phyloP scores from a whole-genome alignment of 2,888 invertebrate genomes.

The Cryptus viduatorius region DNA sequence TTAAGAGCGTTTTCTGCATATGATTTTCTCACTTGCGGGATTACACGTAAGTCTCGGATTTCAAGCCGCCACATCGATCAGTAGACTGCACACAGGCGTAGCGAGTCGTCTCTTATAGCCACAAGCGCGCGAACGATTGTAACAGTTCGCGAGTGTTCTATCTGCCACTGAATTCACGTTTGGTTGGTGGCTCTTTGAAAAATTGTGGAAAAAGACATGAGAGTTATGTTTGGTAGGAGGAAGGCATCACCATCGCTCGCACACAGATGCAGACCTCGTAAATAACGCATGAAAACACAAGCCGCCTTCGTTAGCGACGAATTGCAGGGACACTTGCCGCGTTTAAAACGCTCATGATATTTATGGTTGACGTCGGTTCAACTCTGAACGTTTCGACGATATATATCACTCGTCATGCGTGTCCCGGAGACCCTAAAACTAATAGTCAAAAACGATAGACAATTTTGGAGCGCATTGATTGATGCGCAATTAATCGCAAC shows the following conservation, averaged over 20 bases:
- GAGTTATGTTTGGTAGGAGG: background rate
- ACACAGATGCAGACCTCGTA: constrained; percentile 24
- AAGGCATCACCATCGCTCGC: background rate
- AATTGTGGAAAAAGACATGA: constrained; percentile 21
- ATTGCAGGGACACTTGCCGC: constrained; percentile 43
- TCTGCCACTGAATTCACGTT: background rate
- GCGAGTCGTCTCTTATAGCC: constrained; percentile 6
- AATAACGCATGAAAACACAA: constrained; percentile 48
- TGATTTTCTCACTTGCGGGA: background rate
- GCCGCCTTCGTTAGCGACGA: constrained; percentile 53
- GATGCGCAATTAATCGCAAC: background rate
- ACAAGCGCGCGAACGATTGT: background rate
- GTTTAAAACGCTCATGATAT: constrained; percentile 46
- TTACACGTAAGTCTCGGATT: background rate
- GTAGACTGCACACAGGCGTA: background rate
- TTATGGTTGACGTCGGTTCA: constrained; percentile 38
- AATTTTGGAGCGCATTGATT: background rate
- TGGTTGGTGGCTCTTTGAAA: constrained; percentile 8
- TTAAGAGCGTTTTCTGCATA: background rate
- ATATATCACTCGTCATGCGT: constrained; percentile 24
- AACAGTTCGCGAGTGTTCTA: constrained; percentile 14
- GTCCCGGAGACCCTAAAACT: constrained; percentile 7
- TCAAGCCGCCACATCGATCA: constrained; percentile 20
- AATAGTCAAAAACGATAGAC: constrained; percentile 24
- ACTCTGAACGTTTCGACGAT: constrained; percentile 33